Percentiles rank a stretch among this genome's conserved stretches.
Evolutionary conservation across 2,888 invertebrate species (phyloP).

Genomic region (Cheilosia urbana): DNA sequence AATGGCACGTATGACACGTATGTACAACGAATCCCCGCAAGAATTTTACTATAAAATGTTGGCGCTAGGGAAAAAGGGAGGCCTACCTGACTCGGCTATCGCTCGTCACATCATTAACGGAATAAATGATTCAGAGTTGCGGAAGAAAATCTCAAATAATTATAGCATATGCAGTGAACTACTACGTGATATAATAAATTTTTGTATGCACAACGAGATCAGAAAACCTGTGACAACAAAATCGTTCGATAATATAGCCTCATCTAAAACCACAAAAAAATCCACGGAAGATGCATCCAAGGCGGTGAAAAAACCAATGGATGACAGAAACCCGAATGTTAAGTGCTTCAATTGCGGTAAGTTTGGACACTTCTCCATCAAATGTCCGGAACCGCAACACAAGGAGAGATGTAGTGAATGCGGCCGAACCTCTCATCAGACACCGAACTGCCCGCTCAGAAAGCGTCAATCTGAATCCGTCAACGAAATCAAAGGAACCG

Average conservation of each 20-base stretch:
- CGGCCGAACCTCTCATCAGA: slow-evolving; percentile 34
- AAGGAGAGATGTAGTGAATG: no score
- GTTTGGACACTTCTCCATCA: slow-evolving; percentile 36
- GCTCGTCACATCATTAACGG: no score
- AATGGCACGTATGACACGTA: no score
- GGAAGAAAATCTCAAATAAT: slow-evolving; percentile 65
- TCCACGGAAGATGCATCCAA: no score
- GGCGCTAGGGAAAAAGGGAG: no score
- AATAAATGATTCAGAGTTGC: no score
- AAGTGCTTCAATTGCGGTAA: slow-evolving; percentile 53
- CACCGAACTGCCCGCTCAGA: slow-evolving; percentile 4
- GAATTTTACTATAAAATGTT: no score
- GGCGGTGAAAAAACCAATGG: no score
- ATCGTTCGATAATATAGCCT: neutral
- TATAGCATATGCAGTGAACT: slow-evolving; percentile 40
- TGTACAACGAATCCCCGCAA: no score
- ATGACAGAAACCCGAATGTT: neutral
- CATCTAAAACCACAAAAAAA: neutral
- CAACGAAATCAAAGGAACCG: slow-evolving; percentile 7
- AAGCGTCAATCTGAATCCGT: neutral
- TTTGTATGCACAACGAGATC: slow-evolving; percentile 54
- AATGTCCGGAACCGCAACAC: slow-evolving; percentile 49
- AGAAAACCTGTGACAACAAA: slow-evolving; percentile 4
- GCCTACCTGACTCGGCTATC: no score
- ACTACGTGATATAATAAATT: slow-evolving; percentile 52